These are phyloP conservation scores for Eulemur rufifrons DNA, from an alignment of 2,113 vertebrate genomes.

Conservation along the genomic window DNA sequence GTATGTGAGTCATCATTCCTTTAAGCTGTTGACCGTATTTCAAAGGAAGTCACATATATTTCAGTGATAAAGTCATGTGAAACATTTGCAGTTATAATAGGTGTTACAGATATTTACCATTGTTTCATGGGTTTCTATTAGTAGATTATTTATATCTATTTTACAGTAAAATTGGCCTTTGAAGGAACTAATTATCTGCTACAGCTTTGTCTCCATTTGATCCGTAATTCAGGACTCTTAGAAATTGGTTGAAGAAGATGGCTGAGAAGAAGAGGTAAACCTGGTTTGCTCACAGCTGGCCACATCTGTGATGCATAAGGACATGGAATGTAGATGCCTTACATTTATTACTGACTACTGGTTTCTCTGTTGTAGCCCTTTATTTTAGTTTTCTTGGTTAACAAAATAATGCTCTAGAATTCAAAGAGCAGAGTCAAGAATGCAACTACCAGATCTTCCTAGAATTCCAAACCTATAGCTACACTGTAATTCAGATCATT, in stretches of 20 bases:
- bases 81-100: background rate
- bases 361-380: background rate
- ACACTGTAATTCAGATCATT: background rate
- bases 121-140: background rate
- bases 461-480: background rate
- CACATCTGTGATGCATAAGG: background rate
- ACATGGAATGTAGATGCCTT: background rate
- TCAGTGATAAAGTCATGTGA: background rate
- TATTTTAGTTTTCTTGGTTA: background rate
- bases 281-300: background rate
- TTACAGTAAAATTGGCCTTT: background rate
- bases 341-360: background rate
- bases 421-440: background rate
- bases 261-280: background rate
- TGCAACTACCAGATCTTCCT: background rate
- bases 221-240: background rate
- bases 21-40: background rate
- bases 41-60: background rate
- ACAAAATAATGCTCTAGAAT: background rate
- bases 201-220: background rate
- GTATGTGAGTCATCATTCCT: background rate
- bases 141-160: background rate
- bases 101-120: background rate
- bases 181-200: background rate
- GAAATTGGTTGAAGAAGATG: background rate